Evolutionary conservation across 2,888 invertebrate species (phyloP), one percentile per base, ranked within the genome.

Genomic region (Aplocera efformata): DNA sequence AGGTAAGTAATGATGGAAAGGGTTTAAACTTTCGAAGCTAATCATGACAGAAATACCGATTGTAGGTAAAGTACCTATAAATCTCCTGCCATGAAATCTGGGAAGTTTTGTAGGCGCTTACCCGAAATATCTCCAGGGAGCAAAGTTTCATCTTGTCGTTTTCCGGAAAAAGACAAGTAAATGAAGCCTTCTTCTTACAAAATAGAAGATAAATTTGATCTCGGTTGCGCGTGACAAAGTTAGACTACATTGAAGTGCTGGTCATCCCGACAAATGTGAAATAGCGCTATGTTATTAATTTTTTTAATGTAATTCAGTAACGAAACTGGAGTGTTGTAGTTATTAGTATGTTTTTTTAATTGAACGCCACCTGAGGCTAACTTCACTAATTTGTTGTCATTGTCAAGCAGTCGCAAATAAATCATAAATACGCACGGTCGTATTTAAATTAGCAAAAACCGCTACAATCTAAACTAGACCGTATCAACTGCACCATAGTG

Each of bases 51-150:
- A 39, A 44, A 44, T 39, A 39, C 30, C 37, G 33, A 32, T 43
- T 43, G 39, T 35, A 33, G 23, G 28, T 17, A 17, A 17, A 44
- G 43, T 32, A 29, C 27, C 35, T 28, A 46, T 42, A 42, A 47
- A 47, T 47, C 35, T 38, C 30, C 22, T 13, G 24, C 32, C 39
- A 20, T 36, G 39, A 43, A 48, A 48, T 48, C 48, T 33, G 39
- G 10, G 26, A 48, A 48, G 40, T 40, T 48, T 43, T n/a, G 20
- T 17, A 37, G 42, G 25, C 34, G 38, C 20, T 43, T 42, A 39
- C 40, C 39, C 36, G 26, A 36, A 39, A 39, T 36, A 42, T 47
- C 48, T 48, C 48, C 2, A 7, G 48, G 42, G 47, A 47, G 35
- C 24, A 26, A 42, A 48, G 42, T 43, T 48, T 37, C 33, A 30